Base-by-base conservation (phyloP, 2,888 invertebrate genomes). In the Drosophila emarginata region DNA sequence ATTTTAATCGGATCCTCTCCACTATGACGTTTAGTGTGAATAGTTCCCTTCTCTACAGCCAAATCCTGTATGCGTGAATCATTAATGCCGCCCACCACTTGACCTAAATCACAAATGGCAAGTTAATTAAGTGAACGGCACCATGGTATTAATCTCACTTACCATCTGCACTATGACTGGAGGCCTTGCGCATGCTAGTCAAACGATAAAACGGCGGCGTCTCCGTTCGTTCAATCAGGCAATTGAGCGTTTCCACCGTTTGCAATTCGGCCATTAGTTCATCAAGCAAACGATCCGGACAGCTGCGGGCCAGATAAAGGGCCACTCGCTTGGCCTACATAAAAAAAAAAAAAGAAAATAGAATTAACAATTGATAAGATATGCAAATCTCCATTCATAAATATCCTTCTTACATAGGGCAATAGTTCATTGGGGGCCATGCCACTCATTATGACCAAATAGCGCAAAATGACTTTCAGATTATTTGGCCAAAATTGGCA, bases 401-500 rank as follows among this genome's bases (percentile, higher is more conserved):
- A n/a, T 45, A 15, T 45, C 15, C 45, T 37, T 59, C 96, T 95
- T 93, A 98, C 98, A 91, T 97, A 97, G 40, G 97, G 96, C 54
- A 99, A 93, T 2, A 99, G 93, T 90, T 98, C 97, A 80, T 95
- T 96, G 9, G 99, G 98, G n/a, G 99, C 98, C 95, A 99, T 97
- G 63, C 98, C 98, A 12, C 98, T 97, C 68, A 99, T 95, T 82
- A 99, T 99, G 87, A 99, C 96, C 75, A 99, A 94, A 92, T 99
- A 99, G 21, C 99, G 95, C 74, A 99, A 95, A 88, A 99, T 98
- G 62, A 99, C 97, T 92, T 97, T 97, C 77, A 99, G 94, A 93
- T 99, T 99, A 91, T 98, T 97, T 0, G 98, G 97, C 97, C 99
- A 99, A 88, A 97, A 97, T 45, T 97, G 95, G 88, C 98, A 98